Base-by-base conservation (phyloP, 1,140 invertebrate species). In the Megathymus violae region DNA sequence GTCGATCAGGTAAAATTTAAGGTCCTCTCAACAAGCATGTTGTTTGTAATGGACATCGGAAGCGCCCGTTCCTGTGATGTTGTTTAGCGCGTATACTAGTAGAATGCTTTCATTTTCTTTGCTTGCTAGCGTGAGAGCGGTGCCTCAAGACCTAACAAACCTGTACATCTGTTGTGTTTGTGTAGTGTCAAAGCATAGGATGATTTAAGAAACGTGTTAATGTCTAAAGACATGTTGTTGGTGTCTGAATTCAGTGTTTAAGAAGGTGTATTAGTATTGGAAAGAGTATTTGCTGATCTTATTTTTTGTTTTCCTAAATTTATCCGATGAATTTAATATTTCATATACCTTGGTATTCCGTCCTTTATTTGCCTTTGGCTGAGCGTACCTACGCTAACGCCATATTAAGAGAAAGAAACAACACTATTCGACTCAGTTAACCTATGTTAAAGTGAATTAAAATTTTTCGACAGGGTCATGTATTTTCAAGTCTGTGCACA, bases 401-500 rank as follows among this genome's bases (percentile, higher is more conserved):
- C n/a, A n/a, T n/a, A n/a, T n/a, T n/a, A n/a, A n/a, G n/a, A n/a
- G n/a, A n/a, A n/a, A n/a, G n/a, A n/a, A n/a, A n/a, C n/a, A n/a
- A n/a, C n/a, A n/a, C n/a, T n/a, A n/a, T n/a, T n/a, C n/a, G n/a
- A n/a, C n/a, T n/a, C n/a, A n/a, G n/a, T n/a, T n/a, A n/a, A n/a
- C n/a, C n/a, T n/a, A n/a, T n/a, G n/a, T 22, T 3, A 22, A 22
- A 22, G 19, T n/a, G 3, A 46, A 22, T 11, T 22, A 9, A 31
- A n/a, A 61, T 3, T 75, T 61, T 46, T 31, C 9, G 0, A 6
- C 67, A 92, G 88, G 59, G 52, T 5, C 60, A 76, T 43, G 90
- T 94, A 0, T 93, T 93, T 62, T 64, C 85, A 1, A 84, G 85
- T 7, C 76, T 94, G 0, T 87, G 82, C 9, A 79, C 91, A 1